These are phyloP conservation scores for Drosophila bipectinata DNA, from an alignment of 1,140 invertebrate species.

Conservation along the genomic window DNA sequence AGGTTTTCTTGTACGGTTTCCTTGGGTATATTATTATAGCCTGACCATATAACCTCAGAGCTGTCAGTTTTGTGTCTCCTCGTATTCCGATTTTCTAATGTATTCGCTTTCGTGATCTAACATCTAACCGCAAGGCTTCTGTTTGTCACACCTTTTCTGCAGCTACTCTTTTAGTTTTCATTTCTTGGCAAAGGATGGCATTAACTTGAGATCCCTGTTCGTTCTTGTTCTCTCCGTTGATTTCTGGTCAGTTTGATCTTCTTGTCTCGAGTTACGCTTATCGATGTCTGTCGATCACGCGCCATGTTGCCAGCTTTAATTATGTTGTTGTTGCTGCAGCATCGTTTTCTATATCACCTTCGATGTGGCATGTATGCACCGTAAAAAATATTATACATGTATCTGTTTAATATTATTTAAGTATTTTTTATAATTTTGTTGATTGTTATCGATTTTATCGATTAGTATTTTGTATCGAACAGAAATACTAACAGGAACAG, in stretches of 20 bases:
- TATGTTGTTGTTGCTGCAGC: constrained; percentile 61
- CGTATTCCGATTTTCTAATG: constrained; percentile 18
- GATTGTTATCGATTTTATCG: no score
- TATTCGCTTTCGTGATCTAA: constrained; percentile 38
- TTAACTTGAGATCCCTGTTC: constrained; percentile 7
- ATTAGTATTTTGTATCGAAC: no score
- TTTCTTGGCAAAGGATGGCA: constrained; percentile 11
- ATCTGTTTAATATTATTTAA: no score
- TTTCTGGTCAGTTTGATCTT: constrained; percentile 12
- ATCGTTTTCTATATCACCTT: constrained; percentile 7
- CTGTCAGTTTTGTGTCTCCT: not conserved
- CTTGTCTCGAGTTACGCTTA: constrained; percentile 60
- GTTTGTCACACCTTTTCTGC: constrained; percentile 40
- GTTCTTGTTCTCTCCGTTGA: constrained; percentile 16
- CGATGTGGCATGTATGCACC: not conserved
- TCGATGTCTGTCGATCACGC: constrained; percentile 75
- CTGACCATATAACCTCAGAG: constrained; percentile 14
- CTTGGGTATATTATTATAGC: not conserved
- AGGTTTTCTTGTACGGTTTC: constrained; percentile 12
- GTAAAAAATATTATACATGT: not conserved
- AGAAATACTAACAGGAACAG: no score
- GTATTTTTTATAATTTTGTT: no score
- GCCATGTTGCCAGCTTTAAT: constrained; percentile 78
- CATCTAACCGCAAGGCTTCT: constrained; percentile 52
- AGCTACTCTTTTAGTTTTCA: not conserved